These are phyloP conservation scores for Stichopus horrens DNA, from an alignment of 53 echinoderm and acorn worm genomes.

Conservation along the genomic window DNA sequence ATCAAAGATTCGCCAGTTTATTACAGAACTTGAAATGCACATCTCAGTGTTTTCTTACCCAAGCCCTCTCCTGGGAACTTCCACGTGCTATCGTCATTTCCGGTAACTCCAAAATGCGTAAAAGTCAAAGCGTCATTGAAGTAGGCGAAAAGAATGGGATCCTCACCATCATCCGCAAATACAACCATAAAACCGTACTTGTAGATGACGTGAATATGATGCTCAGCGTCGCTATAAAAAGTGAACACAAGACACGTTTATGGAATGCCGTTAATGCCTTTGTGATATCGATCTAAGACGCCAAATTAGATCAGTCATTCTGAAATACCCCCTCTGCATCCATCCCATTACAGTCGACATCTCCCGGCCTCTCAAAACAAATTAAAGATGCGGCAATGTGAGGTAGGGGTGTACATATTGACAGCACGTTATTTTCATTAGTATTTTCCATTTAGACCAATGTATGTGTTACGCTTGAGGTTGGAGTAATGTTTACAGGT, in stretches of 20 bases:
- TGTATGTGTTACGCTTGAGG: too few relatives aligned
- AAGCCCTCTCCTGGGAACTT: conserved; percentile 3
- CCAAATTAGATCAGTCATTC: neutral
- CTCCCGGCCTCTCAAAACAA: too few relatives aligned
- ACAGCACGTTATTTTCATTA: too few relatives aligned
- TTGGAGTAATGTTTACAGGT: too few relatives aligned
- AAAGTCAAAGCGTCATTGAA: neutral
- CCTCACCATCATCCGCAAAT: neutral
- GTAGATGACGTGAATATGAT: neutral
- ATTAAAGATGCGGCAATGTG: too few relatives aligned
- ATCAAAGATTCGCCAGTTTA: too few relatives aligned
- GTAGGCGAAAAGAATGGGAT: neutral
- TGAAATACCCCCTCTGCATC: too few relatives aligned
- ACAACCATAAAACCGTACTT: neutral
- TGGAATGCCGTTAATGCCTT: neutral
- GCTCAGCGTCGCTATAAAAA: neutral
- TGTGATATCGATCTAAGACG: neutral
- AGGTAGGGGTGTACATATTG: too few relatives aligned
- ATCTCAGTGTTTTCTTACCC: neutral
- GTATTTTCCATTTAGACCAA: too few relatives aligned
- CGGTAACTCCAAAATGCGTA: neutral
- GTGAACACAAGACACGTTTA: neutral
- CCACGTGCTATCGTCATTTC: neutral
- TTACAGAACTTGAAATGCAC: too few relatives aligned
- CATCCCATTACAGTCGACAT: too few relatives aligned